Percentiles rank a stretch among this genome's conserved stretches.
Evolutionary conservation across 92 coral and sea anemone genomes (phyloP).

Genomic region (Siderastrea siderea): DNA sequence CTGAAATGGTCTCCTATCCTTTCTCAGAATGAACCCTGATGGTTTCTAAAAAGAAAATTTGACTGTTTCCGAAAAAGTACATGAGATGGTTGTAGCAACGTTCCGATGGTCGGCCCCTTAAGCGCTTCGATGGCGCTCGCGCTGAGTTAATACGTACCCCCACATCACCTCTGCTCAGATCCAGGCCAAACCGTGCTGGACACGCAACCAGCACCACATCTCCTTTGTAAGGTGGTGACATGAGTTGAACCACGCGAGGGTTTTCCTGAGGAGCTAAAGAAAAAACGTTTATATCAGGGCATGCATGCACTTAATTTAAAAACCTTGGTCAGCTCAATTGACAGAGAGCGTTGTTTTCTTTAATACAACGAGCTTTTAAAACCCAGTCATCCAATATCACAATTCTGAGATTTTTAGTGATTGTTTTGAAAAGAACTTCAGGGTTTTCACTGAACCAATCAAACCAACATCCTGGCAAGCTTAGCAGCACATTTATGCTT

Average conservation of each 20-base stretch:
- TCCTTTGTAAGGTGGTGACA: constrained; percentile 97
- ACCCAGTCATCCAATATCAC: no score
- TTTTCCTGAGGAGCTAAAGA: constrained; percentile 74
- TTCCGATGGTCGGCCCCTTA: no score
- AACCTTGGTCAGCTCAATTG: neutral
- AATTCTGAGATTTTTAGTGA: no score
- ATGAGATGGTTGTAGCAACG: neutral
- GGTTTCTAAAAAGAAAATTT: neutral
- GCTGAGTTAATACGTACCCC: constrained; percentile 73
- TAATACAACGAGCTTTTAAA: neutral
- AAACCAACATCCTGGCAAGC: no score
- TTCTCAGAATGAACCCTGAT: neutral
- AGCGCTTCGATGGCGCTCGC: no score
- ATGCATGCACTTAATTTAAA: neutral
- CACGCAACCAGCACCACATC: constrained; percentile 92
- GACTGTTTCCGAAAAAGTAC: neutral
- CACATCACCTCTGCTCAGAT: constrained; percentile 90
- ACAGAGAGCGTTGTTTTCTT: neutral
- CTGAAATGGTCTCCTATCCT: no score
- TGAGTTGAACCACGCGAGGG: constrained; percentile 97
- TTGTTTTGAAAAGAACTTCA: no score
- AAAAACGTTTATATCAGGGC: neutral
- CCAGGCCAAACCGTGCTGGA: constrained; percentile 99
- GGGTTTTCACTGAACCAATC: no score
- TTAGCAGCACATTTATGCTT: no score